phyloP scores from a whole-genome alignment of 2,113 vertebrate species.

The Xenopus laevis region DNA sequence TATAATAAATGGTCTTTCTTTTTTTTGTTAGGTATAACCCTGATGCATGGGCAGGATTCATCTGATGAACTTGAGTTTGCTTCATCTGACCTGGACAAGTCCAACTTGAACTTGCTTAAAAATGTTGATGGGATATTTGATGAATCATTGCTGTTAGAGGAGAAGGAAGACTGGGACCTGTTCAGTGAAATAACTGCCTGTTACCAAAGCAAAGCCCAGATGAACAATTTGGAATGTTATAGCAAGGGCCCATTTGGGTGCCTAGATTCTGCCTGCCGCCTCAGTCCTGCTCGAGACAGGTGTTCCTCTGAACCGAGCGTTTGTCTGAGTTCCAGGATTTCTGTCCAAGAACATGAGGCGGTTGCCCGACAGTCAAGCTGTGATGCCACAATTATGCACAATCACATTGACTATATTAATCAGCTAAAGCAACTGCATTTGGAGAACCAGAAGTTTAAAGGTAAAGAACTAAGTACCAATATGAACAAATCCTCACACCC shows the following conservation, averaged over 20 bases:
- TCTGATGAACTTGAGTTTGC: conserved; percentile 64
- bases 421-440: conserved; percentile 57
- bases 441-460: conserved; percentile 55
- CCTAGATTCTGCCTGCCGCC: conserved; percentile 38
- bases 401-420: conserved; percentile 52
- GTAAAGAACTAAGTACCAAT: conserved; percentile 51
- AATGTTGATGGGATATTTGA: conserved; percentile 57
- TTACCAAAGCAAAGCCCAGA: conserved; percentile 53
- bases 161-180: conserved; percentile 58
- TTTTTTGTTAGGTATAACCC: conserved; percentile 36
- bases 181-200: conserved; percentile 63
- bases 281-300: conserved; percentile 55
- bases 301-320: conserved; percentile 67
- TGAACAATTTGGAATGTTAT: conserved; percentile 51
- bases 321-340: conserved; percentile 56
- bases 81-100: conserved; percentile 52
- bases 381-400: conserved; percentile 59
- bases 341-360: conserved; percentile 47
- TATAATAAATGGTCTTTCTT: background rate
- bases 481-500: conserved; percentile 46
- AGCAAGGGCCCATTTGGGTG: conserved; percentile 59
- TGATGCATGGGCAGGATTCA: conserved; percentile 55
- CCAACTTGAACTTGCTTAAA: conserved; percentile 40
- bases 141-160: conserved; percentile 50
- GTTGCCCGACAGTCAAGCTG: conserved; percentile 70